phyloP scores from a whole-genome alignment of 1,140 invertebrate genomes.

The Aradophagus sp. region DNA sequence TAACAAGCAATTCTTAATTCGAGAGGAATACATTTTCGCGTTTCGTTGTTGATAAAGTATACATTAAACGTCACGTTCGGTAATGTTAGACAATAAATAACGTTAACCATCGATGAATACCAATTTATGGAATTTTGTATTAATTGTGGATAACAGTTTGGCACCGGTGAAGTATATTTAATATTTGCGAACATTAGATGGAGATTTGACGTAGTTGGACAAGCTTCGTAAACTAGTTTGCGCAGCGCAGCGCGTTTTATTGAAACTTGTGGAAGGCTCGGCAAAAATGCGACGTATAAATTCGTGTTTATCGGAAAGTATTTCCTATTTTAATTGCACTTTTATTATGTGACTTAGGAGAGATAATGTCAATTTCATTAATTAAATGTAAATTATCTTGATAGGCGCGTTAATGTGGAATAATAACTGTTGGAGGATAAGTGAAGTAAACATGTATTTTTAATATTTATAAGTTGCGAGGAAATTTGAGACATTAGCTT shows the following conservation, averaged over 20 bases:
- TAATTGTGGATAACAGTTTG: constrained; percentile 6
- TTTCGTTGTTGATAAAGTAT: not conserved
- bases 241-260: not conserved
- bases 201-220: constrained; percentile 13
- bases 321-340: constrained; percentile 22
- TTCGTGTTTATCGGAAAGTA: constrained; percentile 3
- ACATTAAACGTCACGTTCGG: not conserved
- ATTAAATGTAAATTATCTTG: constrained; percentile 28
- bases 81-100: not conserved
- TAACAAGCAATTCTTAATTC: too few species aligned
- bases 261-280: constrained; percentile 2
- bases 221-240: constrained; percentile 25
- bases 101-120: too few species aligned
- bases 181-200: constrained; percentile 3
- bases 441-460: too few species aligned
- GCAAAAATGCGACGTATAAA: constrained; percentile 7
- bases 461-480: too few species aligned
- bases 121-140: too few species aligned
- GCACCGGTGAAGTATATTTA: constrained; percentile 10
- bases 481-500: too few species aligned
- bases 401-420: constrained; percentile 14
- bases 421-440: constrained; percentile 30
- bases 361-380: constrained; percentile 23
- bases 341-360: constrained; percentile 14
- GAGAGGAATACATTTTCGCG: not conserved